Conservation (phyloP, 1,140 invertebrate genomes). For the Cherax quadricarinatus region DNA sequence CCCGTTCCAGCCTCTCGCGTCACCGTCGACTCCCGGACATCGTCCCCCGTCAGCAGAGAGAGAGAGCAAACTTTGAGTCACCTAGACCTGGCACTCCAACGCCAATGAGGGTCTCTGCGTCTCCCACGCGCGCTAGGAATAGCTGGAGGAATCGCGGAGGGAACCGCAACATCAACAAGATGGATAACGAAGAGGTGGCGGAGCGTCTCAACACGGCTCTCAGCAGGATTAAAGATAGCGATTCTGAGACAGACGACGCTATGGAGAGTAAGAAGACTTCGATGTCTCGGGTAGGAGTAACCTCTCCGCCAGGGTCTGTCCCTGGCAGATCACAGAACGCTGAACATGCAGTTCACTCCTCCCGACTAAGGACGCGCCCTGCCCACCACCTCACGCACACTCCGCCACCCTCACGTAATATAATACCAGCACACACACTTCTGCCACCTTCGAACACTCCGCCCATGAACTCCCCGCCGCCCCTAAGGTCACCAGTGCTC, state of each 20-base stretch:
- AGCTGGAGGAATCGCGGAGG: neutral
- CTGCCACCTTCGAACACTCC: neutral
- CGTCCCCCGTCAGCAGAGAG: neutral
- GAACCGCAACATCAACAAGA: neutral
- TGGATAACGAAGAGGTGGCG: neutral
- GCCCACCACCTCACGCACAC: neutral
- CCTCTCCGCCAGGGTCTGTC: neutral
- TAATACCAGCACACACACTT: neutral
- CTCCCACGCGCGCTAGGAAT: neutral
- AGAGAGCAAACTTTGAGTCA: neutral
- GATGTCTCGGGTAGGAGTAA: too few species aligned
- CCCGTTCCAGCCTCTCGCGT: neutral
- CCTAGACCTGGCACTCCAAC: neutral
- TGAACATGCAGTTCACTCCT: too few species aligned
- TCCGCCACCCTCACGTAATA: neutral
- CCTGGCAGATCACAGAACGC: too few species aligned
- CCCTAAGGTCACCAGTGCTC: neutral
- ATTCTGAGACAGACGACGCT: neutral
- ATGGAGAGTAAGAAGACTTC: too few species aligned
- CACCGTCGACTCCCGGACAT: conserved; percentile 39
- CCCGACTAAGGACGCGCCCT: neutral
- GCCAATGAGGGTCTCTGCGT: neutral
- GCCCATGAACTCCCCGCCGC: neutral
- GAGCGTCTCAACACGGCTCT: neutral
- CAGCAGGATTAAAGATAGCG: neutral